phyloP scores from a whole-genome alignment of 2,797 vertebrate genomes.

The Otolemur crassicaudatus region DNA sequence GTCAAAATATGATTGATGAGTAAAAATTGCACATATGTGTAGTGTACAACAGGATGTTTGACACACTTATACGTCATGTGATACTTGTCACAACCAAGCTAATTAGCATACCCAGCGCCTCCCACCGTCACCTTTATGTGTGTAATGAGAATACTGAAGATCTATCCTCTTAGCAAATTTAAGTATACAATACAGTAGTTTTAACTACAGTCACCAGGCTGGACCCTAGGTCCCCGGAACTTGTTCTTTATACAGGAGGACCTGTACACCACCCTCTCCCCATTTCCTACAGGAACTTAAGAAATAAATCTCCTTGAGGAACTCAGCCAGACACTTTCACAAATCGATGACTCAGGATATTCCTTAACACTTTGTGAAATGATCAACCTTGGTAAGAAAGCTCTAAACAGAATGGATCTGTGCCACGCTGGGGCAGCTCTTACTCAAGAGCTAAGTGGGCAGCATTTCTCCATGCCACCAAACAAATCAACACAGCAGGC shows the following conservation, averaged over 20 bases:
- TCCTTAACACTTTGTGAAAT: not conserved
- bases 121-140: not conserved
- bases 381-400: not conserved
- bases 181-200: not conserved
- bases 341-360: not conserved
- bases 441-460: not conserved
- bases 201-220: not conserved
- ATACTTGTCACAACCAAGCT: not conserved
- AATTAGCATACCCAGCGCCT: not conserved
- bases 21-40: not conserved
- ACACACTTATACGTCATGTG: not conserved
- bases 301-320: not conserved
- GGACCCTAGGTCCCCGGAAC: not conserved
- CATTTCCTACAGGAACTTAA: not conserved
- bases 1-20: not conserved
- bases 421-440: not conserved
- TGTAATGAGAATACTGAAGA: not conserved
- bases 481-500: rapidly evolving
- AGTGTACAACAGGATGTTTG: not conserved
- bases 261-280: not conserved
- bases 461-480: not conserved
- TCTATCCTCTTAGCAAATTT: not conserved
- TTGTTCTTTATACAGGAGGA: not conserved
- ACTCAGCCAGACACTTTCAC: not conserved
- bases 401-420: not conserved